Base-by-base conservation (phyloP, 2,888 invertebrate genomes). In the Oxystoma pomonae region DNA sequence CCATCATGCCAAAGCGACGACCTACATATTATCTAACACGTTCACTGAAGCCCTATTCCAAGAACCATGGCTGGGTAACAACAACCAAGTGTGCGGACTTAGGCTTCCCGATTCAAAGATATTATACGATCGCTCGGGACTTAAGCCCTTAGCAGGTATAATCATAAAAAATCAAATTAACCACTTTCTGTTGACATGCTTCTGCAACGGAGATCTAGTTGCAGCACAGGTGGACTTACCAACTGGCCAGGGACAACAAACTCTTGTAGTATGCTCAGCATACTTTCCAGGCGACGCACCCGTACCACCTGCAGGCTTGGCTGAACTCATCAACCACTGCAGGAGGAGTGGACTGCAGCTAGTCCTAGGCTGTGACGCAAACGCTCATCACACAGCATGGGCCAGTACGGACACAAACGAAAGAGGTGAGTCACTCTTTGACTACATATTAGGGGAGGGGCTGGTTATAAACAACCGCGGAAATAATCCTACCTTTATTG, bases 401-500 rank as follows among this genome's bases (percentile, higher is more conserved):
- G 61, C 63, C 1, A 63, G 65, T 35, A 63, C 20, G 1, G 51
- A 59, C 55, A 62, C 50, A 51, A 67, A 66, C 56, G 50, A 16
- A 9, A 64, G 66, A 60, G 65, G 65, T 57, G 60, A 58, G 56
- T 51, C 59, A 35, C 60, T 67, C 9, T 19, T 66, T 18, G 59
- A 67, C 1, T 67, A 57, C 22, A 61, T 67, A 16, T 3, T 60
- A 51, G 50, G 20, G 18, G 55, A 60, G 16, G 50, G 20, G 17
- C 19, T 66, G 55, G 12, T 49, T 1, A 16, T 67, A 57, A 22
- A 58, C 2, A 67, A 67, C 21, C 2, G 9, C n/a, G 62, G 62
- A 16, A 62, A 61, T 57, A 7, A 61, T 52, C 64, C 64, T 1
- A 67, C 60, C 9, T 67, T 67, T 22, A 50, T 64, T 1, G 65